Conservation (phyloP, 2,113 vertebrate species). For the Gasterosteus nipponicus region DNA sequence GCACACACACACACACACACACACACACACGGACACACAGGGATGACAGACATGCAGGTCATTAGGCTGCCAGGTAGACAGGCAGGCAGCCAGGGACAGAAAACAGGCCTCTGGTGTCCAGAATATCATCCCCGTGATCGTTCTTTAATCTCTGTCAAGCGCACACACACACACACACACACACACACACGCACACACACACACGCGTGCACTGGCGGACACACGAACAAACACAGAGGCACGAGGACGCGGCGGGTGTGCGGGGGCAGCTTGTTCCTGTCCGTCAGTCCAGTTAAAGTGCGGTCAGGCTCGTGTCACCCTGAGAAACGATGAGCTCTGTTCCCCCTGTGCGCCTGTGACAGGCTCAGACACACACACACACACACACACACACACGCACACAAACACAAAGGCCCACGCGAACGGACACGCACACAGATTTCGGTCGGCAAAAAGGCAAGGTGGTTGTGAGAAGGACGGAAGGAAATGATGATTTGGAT, state of each 20-base stretch:
- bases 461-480: constrained; percentile 8
- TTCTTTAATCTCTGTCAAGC: constrained; percentile 26
- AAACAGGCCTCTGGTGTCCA: constrained; percentile 8
- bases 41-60: constrained; percentile 30
- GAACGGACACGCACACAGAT: background rate
- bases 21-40: constrained; percentile 36
- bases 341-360: constrained; percentile 32
- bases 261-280: constrained; percentile 36
- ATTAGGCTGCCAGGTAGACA: constrained; percentile 33
- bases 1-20: background rate
- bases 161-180: constrained; percentile 9
- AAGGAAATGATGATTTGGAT: constrained; percentile 36
- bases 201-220: background rate
- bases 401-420: constrained; percentile 14
- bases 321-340: constrained; percentile 50
- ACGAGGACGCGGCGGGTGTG: constrained; percentile 14
- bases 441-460: constrained; percentile 5
- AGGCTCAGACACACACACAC: constrained; percentile 25
- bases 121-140: constrained; percentile 19
- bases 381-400: constrained; percentile 5
- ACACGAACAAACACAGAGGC: constrained; percentile 2
- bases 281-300: constrained; percentile 63
- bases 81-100: constrained; percentile 9
- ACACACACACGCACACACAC: too few relatives aligned
- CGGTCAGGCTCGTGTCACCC: constrained; percentile 48